Evolutionary conservation across 2,113 vertebrate genomes (phyloP), one percentile per base, ranked within the genome.

Genomic region (Pseudorectes ferrugineus): DNA sequence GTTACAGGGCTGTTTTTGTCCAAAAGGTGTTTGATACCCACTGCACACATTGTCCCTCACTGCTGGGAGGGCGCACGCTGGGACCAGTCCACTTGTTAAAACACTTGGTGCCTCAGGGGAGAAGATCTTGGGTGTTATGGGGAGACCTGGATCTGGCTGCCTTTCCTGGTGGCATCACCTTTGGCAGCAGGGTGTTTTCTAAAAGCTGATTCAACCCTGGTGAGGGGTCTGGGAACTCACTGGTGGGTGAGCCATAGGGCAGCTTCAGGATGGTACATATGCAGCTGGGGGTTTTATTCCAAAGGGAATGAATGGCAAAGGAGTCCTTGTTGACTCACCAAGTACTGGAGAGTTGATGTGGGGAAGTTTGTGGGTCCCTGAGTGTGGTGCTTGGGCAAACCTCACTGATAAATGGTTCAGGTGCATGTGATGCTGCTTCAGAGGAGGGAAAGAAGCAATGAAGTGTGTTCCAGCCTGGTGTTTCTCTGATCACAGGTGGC

Each of bases 191-290:
- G 54, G 19, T 73, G 20, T 59, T 82, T 85, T 74, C 43, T 66
- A 6, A n/a, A 77, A 79, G 46, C 42, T 62, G 40, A n/a, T 46
- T 88, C 14, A 49, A 6, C 46, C 43, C 63, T 38, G 9, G 19
- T 38, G 43, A 48, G 17, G 45, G 20, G 6, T 36, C 33, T 79
- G 63, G 45, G 68, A 61, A 38, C 65, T 74, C 43, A 13, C 14
- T 40, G 33, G 6, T 77, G 46, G 14, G 23, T 86, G 61, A 91
- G 33, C 33, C 12, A 1, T 18, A 38, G 35, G 46, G 5, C 51
- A 75, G 31, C 52, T 73, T 81, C 0, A 2, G 28, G 25, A 29
- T 66, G 51, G 31, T 66, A 11, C 7, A 0, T 35, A 2, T 4
- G 3, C 58, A 52, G 0, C n/a, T 42, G 20, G 7, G 38, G 46